phyloP scores from a whole-genome alignment of 2,888 invertebrate species.

The Drosophila stalkeri region DNA sequence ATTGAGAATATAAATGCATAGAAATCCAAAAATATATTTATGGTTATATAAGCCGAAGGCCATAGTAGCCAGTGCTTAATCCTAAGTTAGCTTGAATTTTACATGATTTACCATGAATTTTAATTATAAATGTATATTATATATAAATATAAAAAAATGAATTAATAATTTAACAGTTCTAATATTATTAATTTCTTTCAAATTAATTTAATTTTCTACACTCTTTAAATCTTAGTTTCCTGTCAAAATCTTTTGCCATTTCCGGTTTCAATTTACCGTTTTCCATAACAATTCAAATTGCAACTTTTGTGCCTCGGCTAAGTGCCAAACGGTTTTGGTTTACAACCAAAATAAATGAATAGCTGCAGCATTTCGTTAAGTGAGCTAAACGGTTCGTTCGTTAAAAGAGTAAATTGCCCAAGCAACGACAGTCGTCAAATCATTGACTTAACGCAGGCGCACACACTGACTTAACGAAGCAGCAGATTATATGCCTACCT shows the following conservation, averaged over 20 bases:
- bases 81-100: too few species aligned
- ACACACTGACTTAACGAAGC: not conserved
- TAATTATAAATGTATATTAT: too few species aligned
- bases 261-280: conserved; percentile 3
- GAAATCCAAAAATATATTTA: too few species aligned
- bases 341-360: not conserved
- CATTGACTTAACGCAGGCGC: not conserved
- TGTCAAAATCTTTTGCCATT: not conserved
- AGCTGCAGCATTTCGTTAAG: not conserved
- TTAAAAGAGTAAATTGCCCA: conserved; percentile 9
- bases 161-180: too few species aligned
- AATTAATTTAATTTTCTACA: too few species aligned
- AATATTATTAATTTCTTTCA: not conserved
- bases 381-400: conserved; percentile 9
- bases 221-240: not conserved
- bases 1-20: too few species aligned
- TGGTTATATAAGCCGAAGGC: too few species aligned
- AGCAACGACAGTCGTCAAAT: not conserved
- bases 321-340: conserved; percentile 15
- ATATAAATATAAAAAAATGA: too few species aligned
- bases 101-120: too few species aligned
- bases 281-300: not conserved
- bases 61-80: too few species aligned
- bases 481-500: not conserved
- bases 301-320: conserved; percentile 4